A percentile compares a stretch with the other conserved stretches of the same genome.
phyloP scores from a whole-genome alignment of 2,113 vertebrate genomes.

The Etia nguti region DNA sequence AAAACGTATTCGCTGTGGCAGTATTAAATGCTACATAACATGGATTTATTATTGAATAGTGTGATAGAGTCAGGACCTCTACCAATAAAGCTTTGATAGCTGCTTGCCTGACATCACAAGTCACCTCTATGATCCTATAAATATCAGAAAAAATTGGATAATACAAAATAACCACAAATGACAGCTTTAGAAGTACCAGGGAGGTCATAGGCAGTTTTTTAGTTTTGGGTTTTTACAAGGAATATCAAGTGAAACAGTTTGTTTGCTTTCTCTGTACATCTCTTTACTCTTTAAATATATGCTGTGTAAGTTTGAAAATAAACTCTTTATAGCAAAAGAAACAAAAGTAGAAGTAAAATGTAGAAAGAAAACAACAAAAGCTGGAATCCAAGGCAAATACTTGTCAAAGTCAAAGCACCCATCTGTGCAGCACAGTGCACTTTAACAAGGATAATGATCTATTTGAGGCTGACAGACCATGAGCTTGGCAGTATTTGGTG shows the following conservation, averaged over 20 bases:
- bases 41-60: neutral
- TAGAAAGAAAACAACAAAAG: neutral
- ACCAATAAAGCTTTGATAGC: neutral
- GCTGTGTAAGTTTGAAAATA: too few species aligned
- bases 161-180: neutral
- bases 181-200: neutral
- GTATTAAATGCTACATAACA: neutral
- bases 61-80: neutral
- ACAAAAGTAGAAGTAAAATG: neutral
- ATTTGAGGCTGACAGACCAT: neutral
- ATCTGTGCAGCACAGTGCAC: neutral
- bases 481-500: neutral
- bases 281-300: neutral
- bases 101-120: neutral
- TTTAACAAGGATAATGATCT: neutral
- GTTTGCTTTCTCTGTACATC: neutral
- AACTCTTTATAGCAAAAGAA: neutral
- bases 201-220: rapidly evolving
- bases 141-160: neutral
- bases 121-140: neutral
- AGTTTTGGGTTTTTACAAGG: neutral
- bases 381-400: neutral
- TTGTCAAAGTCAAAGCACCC: neutral
- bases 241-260: neutral
- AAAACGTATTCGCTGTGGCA: neutral